phyloP scores from a whole-genome alignment of 2,888 invertebrate genomes.

The Siphonodentalium dalli region DNA sequence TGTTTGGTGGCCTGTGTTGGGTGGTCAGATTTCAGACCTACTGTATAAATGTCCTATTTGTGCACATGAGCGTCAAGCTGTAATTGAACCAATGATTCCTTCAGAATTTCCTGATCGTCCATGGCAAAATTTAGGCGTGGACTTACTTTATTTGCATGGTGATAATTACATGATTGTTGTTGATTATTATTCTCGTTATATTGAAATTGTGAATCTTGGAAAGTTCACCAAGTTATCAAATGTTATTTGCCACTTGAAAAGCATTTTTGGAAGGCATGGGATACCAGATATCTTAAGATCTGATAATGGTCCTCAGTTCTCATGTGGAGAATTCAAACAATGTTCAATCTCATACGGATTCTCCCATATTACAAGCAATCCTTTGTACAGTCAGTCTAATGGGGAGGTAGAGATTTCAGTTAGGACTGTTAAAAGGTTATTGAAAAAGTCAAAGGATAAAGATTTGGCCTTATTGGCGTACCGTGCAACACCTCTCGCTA shows the following conservation, averaged over 20 bases:
- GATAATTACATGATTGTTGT: conserved; percentile 27
- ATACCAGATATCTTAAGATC: not conserved
- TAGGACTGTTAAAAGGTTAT: not conserved
- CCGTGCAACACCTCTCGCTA: conserved; percentile 1
- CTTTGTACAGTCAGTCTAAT: not conserved
- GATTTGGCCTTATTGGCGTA: not conserved
- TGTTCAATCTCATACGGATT: not conserved
- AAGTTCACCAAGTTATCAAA: conserved; percentile 8
- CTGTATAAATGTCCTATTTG: conserved; percentile 28
- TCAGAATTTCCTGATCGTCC: conserved; percentile 31
- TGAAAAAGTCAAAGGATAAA: not conserved
- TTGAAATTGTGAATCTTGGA: conserved; percentile 27
- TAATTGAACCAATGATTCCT: conserved; percentile 28
- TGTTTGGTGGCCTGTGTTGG: conserved; percentile 32
- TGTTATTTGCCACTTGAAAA: conserved; percentile 17
- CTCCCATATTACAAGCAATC: not conserved
- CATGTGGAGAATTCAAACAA: not conserved
- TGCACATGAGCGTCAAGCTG: conserved; percentile 17
- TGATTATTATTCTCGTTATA: conserved; percentile 32
- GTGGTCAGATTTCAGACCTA: conserved; percentile 13
- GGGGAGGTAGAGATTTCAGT: not conserved
- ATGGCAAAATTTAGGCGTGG: conserved; percentile 36
- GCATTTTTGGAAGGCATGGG: not conserved
- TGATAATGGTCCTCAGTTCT: not conserved
- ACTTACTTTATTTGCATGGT: conserved; percentile 32